Evolutionary conservation across 2,797 vertebrate genomes (phyloP).

Genomic region (Octomys mimax): DNA sequence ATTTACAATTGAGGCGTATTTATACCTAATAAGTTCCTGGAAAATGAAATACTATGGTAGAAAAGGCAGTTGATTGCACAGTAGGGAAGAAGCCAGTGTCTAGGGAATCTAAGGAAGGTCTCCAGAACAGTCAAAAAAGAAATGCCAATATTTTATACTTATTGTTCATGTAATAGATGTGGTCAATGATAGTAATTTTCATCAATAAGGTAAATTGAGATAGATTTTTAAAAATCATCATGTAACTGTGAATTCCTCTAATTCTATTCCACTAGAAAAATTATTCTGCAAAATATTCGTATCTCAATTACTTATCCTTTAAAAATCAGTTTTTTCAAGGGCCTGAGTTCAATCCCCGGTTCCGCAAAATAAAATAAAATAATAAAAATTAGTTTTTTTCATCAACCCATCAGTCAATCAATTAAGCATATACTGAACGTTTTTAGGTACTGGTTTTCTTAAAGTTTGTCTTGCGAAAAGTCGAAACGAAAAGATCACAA

Average conservation of each 20-base stretch:
- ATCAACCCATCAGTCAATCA: not conserved
- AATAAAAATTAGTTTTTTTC: not conserved
- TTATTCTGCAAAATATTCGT: not conserved
- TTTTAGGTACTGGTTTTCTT: not conserved
- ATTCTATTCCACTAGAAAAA: not conserved
- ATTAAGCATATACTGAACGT: not conserved
- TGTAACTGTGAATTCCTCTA: not conserved
- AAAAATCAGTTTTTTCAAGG: not conserved
- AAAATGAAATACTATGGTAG: not conserved
- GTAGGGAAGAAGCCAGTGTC: not conserved
- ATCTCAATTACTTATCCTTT: not conserved
- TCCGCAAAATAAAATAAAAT: too few species aligned
- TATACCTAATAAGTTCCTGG: not conserved
- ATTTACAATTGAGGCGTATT: not conserved
- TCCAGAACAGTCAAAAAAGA: not conserved
- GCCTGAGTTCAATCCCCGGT: too few species aligned
- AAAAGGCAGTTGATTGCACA: not conserved
- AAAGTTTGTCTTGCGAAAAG: not conserved
- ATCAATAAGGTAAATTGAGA: constrained; percentile 20
- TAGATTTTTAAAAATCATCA: not conserved
- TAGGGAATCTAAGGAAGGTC: not conserved
- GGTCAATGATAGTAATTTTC: not conserved
- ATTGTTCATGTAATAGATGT: not conserved
- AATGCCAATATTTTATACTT: not conserved
- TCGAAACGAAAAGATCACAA: not conserved